Conservation (phyloP, 2,113 vertebrate species). For the Marcusenius ussheri region DNA sequence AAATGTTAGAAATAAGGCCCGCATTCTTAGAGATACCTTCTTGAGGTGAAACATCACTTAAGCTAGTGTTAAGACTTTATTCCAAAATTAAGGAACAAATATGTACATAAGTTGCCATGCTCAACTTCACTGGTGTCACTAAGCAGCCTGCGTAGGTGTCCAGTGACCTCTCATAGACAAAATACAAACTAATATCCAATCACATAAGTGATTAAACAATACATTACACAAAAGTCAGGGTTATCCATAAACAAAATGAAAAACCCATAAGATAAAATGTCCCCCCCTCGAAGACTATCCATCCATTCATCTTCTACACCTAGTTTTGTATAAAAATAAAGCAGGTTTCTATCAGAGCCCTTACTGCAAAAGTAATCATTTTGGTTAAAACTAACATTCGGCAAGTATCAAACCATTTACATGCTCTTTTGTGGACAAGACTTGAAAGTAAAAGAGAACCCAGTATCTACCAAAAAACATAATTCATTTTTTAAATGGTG, state of each 20-base stretch:
- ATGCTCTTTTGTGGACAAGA: neutral
- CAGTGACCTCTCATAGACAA: neutral
- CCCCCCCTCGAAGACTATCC: neutral
- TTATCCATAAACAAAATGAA: neutral
- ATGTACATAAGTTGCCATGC: neutral
- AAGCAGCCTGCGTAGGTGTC: neutral
- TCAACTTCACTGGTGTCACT: neutral
- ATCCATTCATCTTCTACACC: neutral
- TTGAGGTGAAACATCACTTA: neutral
- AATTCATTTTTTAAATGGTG: neutral
- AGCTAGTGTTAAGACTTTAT: slow-evolving; percentile 15
- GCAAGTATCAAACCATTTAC: neutral
- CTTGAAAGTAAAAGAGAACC: neutral
- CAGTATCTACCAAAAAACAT: neutral
- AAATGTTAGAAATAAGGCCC: neutral
- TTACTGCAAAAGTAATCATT: neutral
- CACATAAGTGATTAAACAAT: neutral
- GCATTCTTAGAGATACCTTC: neutral
- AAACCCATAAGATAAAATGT: neutral
- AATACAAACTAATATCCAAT: neutral
- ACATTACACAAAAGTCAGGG: neutral
- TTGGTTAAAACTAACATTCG: neutral
- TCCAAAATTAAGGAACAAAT: neutral
- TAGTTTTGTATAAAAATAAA: slow-evolving; percentile 11
- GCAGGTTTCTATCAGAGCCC: neutral